These are phyloP conservation scores for Amblyjoppa fuscipennis DNA, from an alignment of 2,888 invertebrate genomes.

Conservation along the genomic window DNA sequence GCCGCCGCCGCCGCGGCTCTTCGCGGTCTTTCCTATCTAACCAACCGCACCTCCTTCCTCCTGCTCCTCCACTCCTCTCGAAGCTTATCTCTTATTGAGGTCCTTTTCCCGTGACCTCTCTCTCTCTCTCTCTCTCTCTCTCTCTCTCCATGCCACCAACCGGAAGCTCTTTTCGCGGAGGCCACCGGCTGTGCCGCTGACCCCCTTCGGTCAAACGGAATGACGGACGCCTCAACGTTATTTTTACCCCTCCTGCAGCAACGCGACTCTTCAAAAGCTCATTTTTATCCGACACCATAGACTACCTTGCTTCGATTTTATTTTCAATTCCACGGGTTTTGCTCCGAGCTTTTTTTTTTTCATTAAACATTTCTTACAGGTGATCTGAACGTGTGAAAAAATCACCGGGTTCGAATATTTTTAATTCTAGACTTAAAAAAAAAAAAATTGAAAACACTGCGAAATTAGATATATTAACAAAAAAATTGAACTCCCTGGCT, in stretches of 20 bases:
- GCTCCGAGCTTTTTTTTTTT: too few relatives aligned
- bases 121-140: neutral
- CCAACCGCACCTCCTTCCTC: slow-evolving; percentile 15
- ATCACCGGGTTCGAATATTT: too few relatives aligned
- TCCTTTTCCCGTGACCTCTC: slow-evolving; percentile 28
- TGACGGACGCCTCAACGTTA: slow-evolving; percentile 11
- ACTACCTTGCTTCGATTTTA: neutral
- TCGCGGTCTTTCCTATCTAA: neutral
- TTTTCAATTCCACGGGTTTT: neutral
- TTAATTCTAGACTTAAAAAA: too few relatives aligned
- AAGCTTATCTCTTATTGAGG: slow-evolving; percentile 59
- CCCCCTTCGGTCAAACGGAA: slow-evolving; percentile 35
- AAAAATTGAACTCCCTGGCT: too few relatives aligned
- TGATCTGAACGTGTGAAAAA: too few relatives aligned
- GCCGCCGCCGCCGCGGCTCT: neutral
- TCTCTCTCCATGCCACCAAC: neutral
- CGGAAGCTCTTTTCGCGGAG: slow-evolving; percentile 20
- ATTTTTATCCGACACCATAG: slow-evolving; percentile 1
- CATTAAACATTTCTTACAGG: too few relatives aligned
- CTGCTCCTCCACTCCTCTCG: slow-evolving; percentile 3
- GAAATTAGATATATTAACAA: too few relatives aligned
- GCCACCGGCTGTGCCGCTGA: slow-evolving; percentile 4
- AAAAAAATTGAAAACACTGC: too few relatives aligned
- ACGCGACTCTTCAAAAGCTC: neutral
- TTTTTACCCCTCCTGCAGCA: slow-evolving; percentile 14